These are phyloP conservation scores for Drosophila varians DNA, from an alignment of 1,140 invertebrate genomes.

Conservation along the genomic window DNA sequence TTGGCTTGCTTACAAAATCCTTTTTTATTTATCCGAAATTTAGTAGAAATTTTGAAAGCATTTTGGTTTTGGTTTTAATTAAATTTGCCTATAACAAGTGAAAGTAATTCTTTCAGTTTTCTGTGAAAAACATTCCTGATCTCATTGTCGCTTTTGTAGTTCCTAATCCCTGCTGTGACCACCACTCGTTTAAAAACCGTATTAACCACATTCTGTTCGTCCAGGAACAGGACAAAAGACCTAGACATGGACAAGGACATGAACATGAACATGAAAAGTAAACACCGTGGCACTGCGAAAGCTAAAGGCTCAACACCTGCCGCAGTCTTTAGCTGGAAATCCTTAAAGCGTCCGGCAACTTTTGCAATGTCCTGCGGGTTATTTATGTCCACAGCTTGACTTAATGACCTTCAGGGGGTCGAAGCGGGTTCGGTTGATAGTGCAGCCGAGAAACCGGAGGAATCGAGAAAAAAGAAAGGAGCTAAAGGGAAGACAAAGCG, in stretches of 20 bases:
- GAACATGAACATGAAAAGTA: conserved; percentile 1
- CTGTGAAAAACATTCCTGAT: too few relatives aligned
- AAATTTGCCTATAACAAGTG: not conserved
- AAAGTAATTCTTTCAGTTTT: too few relatives aligned
- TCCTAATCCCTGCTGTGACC: conserved; percentile 20
- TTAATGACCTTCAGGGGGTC: conserved; percentile 60
- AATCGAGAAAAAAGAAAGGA: conserved; percentile 6
- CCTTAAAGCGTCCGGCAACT: conserved; percentile 52
- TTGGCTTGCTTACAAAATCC: conserved; percentile 1
- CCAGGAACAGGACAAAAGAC: conserved; percentile 11
- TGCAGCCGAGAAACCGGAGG: conserved; percentile 8
- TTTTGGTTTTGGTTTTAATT: not conserved
- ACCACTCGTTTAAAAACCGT: conserved; percentile 8
- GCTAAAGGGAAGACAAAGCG: conserved; percentile 70
- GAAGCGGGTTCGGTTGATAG: conserved; percentile 22
- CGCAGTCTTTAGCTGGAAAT: conserved; percentile 30
- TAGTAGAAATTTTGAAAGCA: not conserved
- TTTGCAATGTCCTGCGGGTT: conserved; percentile 59
- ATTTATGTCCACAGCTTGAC: conserved; percentile 75
- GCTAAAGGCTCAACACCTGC: conserved; percentile 49
- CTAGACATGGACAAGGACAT: not conserved
- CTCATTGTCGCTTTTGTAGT: not conserved
- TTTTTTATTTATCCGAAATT: not conserved
- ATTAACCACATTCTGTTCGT: conserved; percentile 40
- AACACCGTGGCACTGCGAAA: conserved; percentile 15